Base-by-base conservation (phyloP, 1,140 invertebrate species). In the Micrasema minimum region DNA sequence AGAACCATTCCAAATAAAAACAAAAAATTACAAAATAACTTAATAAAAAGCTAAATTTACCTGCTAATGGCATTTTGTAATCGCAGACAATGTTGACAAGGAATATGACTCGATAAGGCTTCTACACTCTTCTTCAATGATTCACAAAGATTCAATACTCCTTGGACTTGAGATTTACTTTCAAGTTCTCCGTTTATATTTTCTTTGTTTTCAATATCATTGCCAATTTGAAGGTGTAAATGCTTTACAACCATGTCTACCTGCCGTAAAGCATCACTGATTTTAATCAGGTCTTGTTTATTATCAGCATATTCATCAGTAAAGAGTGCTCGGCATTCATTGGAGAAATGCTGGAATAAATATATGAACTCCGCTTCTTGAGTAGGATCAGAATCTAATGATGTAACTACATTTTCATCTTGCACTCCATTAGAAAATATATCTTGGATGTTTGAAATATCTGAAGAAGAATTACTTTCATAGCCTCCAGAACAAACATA, bases 281-380 rank as follows among this genome's bases (percentile, higher is more conserved):
- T 84, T 79, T 84, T 84, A 79, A 80, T 82, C 78, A 81, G 80
- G 80, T 84, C 81, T 76, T 85, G 84, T 78, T 86, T 83, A 77
- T 84, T 83, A 75, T 87, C 84, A 72, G 77, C 82, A 83, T 72
- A 88, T 78, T 78, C 82, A 83, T 76, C 81, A 82, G 76, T 88
- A 81, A 78, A 85, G 79, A 77, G 85, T 81, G 76, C 84, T 78
- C 76, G 86, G 77, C 85, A 88, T 77, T 89, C 86, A 68, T 83
- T 85, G 51, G 82, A 84, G 77, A 88, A 87, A 72, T 87, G 87
- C 62, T 86, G 87, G 79, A 87, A 89, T 26, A 89, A 81, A 78
- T 87, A 88, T 69, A 85, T 83, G 77, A 88, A 88, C 80, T 89
- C 88, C 64, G 87, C 84, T 77, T 86, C 87, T 66, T 82, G 81